Evolutionary conservation across 2,888 invertebrate species (phyloP).

Genomic region (Drosophila yooni): DNA sequence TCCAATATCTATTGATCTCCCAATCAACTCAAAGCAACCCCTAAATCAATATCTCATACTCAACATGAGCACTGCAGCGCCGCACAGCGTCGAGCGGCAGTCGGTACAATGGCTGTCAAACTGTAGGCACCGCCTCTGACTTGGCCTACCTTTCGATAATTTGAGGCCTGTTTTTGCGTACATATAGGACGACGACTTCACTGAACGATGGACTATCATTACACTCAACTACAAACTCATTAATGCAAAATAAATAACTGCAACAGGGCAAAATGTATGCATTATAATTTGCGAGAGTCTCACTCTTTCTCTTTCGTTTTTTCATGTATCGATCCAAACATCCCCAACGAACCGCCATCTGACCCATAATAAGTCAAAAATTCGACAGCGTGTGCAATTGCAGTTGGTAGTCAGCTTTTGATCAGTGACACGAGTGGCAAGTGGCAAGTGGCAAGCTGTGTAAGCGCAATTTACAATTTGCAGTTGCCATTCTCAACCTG

Average conservation of each 20-base stretch:
- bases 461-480: constrained; percentile 12
- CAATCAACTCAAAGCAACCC: constrained; percentile 71
- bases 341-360: constrained; percentile 41
- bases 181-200: constrained; percentile 46
- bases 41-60: constrained; percentile 59
- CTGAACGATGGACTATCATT: constrained; percentile 52
- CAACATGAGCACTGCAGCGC: constrained; percentile 43
- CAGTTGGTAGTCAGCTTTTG: constrained; percentile 46
- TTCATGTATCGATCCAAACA: constrained; percentile 31
- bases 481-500: constrained; percentile 6
- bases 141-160: constrained; percentile 51
- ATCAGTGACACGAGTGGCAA: constrained; percentile 56
- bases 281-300: constrained; percentile 65
- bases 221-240: constrained; percentile 78
- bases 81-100: constrained; percentile 55
- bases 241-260: constrained; percentile 75
- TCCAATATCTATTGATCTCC: constrained; percentile 72
- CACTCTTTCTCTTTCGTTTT: background rate
- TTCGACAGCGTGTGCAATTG: constrained; percentile 18
- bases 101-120: constrained; percentile 46
- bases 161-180: constrained; percentile 19
- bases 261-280: constrained; percentile 40
- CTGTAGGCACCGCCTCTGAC: constrained; percentile 37
- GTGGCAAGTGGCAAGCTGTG: constrained; percentile 37
- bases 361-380: constrained; percentile 55